Evolutionary conservation across 2,888 invertebrate genomes (phyloP), one percentile per base, ranked within the genome.

Genomic region (Horisme vitalbata): DNA sequence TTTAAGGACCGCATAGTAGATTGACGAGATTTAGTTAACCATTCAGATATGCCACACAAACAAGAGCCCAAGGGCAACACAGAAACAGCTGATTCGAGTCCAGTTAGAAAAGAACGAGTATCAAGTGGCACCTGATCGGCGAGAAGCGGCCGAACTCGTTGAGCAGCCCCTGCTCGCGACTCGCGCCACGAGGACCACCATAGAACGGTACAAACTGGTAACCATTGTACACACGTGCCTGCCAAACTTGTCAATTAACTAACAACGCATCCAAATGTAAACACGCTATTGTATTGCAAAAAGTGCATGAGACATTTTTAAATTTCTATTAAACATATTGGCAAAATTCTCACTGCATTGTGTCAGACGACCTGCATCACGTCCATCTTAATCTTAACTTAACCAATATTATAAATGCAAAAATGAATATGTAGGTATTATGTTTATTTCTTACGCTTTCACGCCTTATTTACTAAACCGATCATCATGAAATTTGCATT

Each of bases 41-140:
- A 44, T 39, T 32, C 24, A 46, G 31, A 28, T 50, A 41, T 38
- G 35, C 37, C 41, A 56, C 51, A 59, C 45, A 54, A 52, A 59
- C 55, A 59, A 67, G 62, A 60, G 57, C 56, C 59, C 68, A 70
- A 75, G 75, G 75, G 71, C 73, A 70, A 70, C 63, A 62, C 71
- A 68, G 72, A 67, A 79, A 77, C 87, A 87, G 87, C 86, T 88
- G 87, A 85, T 83, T 68, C 68, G 65, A 82, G 79, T 85, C 85
- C 87, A 85, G 88, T 88, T 87, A 88, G 87, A 84, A 81, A 75
- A 82, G 86, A 84, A 87, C 87, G 71, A 79, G 87, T 85, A 83
- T 84, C 78, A 76, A 80, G 81, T 80, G 82, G 82, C 84, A 87
- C 85, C 84, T 84, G 85, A 84, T 75, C 74, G 79, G 68, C 76